Conservation (phyloP, 2,797 vertebrate genomes). For the Pyrocephalus nanus region DNA sequence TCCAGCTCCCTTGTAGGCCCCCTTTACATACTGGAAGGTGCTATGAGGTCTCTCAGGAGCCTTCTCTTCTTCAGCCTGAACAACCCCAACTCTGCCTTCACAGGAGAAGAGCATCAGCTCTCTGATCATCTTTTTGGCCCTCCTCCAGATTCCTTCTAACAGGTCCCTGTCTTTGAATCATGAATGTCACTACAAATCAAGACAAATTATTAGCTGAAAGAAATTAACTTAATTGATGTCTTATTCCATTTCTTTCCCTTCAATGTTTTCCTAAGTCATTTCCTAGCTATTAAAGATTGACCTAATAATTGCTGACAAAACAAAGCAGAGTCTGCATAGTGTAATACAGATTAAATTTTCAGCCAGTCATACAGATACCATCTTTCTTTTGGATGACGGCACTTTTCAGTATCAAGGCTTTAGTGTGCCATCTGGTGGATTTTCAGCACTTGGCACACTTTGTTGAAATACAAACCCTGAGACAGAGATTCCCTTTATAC, state of each 20-base stretch:
- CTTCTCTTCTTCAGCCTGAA: not conserved
- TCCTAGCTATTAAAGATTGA: not conserved
- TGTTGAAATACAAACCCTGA: not conserved
- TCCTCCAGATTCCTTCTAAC: not conserved
- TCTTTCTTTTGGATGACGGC: fast-evolving
- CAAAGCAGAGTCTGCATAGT: not conserved
- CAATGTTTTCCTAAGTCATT: not conserved
- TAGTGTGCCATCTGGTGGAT: constrained; percentile 69
- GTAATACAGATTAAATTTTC: not conserved
- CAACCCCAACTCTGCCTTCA: not conserved
- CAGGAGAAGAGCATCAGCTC: not conserved
- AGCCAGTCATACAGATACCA: not conserved
- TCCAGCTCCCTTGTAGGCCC: not conserved
- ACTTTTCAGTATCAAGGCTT: constrained; percentile 17
- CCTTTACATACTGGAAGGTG: not conserved
- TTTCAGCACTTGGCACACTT: not conserved
- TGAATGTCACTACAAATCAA: not conserved
- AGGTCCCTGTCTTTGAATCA: not conserved
- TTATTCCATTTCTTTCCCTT: not conserved
- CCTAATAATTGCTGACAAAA: not conserved
- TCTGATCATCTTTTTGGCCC: not conserved
- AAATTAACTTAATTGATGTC: not conserved
- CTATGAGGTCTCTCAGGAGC: not conserved
- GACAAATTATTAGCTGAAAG: not conserved
- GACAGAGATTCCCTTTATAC: not conserved